A percentile compares a stretch with the other conserved stretches of the same genome.
Evolutionary conservation across 2,888 invertebrate genomes (phyloP).

Genomic region (Eupithecia pulchellata): DNA sequence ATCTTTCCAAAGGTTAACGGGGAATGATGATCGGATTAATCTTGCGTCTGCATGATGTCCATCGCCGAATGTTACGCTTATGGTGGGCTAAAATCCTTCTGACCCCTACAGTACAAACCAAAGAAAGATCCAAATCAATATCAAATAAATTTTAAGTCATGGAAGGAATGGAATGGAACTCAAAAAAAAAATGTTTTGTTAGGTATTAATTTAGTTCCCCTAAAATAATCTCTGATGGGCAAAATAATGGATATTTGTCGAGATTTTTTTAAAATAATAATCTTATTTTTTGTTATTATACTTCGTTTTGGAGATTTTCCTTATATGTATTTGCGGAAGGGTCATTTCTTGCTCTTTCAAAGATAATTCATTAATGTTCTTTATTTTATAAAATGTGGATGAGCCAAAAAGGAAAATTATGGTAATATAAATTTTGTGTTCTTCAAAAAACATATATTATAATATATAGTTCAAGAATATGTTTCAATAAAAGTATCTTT

Average conservation of each 20-base stretch:
- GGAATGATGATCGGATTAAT: conserved; percentile 78
- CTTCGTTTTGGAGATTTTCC: no score
- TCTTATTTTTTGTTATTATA: no score
- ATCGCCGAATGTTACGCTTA: conserved; percentile 79
- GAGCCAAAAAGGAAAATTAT: background rate
- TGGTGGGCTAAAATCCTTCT: conserved; percentile 75
- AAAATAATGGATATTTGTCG: no score
- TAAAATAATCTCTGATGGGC: no score
- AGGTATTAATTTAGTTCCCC: no score
- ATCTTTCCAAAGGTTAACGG: conserved; percentile 84
- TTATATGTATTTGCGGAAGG: no score
- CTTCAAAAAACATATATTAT: background rate
- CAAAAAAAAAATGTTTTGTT: no score
- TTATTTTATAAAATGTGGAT: background rate
- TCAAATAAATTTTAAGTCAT: no score
- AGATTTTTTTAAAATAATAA: no score
- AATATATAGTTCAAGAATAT: background rate
- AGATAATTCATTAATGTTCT: background rate
- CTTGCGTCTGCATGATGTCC: conserved; percentile 79
- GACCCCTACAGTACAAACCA: conserved; percentile 63
- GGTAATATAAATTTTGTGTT: background rate
- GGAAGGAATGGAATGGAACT: no score
- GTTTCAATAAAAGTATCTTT: background rate
- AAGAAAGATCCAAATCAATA: conserved; percentile 62
- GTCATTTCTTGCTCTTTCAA: no score